These are phyloP conservation scores for Endomychus coccineus DNA, from an alignment of 2,888 invertebrate genomes.

Conservation along the genomic window DNA sequence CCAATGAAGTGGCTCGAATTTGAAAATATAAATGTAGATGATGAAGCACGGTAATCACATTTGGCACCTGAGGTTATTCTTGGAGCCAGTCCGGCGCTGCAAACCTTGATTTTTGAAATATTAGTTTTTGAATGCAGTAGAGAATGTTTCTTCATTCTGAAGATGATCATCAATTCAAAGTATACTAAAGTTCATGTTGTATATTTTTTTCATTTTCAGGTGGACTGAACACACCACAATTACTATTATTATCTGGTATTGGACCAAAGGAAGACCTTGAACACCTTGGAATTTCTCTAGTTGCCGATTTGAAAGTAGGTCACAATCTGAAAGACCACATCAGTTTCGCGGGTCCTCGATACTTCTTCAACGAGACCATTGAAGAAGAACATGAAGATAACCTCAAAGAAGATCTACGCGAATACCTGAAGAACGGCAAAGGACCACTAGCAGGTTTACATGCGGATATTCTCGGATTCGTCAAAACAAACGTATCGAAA, in stretches of 20 bases:
- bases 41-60: too few relatives aligned
- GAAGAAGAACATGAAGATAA: constrained; percentile 33
- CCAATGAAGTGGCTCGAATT: too few relatives aligned
- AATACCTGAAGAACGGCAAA: constrained; percentile 33
- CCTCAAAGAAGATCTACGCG: constrained; percentile 38
- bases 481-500: constrained; percentile 35
- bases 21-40: too few relatives aligned
- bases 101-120: too few relatives aligned
- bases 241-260: constrained; percentile 86
- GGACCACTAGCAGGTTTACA: constrained; percentile 31
- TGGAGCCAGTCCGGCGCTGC: too few relatives aligned
- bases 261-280: constrained; percentile 71
- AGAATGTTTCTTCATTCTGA: too few relatives aligned
- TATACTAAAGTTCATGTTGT: too few relatives aligned
- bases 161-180: too few relatives aligned
- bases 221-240: constrained; percentile 73
- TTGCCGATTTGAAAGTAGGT: constrained; percentile 71
- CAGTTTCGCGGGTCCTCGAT: constrained; percentile 69
- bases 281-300: constrained; percentile 63
- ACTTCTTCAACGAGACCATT: constrained; percentile 41
- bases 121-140: too few relatives aligned
- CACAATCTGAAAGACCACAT: constrained; percentile 85
- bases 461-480: constrained; percentile 30
- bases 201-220: too few relatives aligned
- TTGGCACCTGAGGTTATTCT: too few relatives aligned